These are phyloP conservation scores for Synanthedon formicaeformis DNA, from an alignment of 2,888 invertebrate species.

Conservation along the genomic window DNA sequence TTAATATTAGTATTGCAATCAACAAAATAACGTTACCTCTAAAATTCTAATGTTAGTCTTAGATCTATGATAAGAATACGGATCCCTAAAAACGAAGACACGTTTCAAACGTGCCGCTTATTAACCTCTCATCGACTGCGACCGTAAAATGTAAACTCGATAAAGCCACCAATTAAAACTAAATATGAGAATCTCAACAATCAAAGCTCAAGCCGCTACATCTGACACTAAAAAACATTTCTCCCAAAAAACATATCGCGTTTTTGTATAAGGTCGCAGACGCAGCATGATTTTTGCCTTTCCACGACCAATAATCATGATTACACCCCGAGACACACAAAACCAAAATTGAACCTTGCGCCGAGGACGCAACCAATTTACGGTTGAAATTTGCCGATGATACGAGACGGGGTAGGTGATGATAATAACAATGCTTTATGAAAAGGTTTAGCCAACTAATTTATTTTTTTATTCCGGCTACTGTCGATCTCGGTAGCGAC, in stretches of 20 bases:
- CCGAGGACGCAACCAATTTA: constrained; percentile 9
- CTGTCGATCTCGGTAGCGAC: constrained; percentile 69
- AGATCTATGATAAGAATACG: constrained; percentile 54
- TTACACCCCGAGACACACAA: constrained; percentile 3
- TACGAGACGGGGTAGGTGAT: constrained; percentile 55
- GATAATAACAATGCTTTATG: constrained; percentile 69
- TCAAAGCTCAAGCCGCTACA: constrained; percentile 68
- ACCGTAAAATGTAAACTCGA: constrained; percentile 72
- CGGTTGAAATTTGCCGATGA: constrained; percentile 18
- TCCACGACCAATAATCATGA: constrained; percentile 39
- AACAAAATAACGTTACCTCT: too few species aligned
- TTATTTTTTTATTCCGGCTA: constrained; percentile 66
- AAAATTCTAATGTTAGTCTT: constrained; percentile 4
- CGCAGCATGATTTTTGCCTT: constrained; percentile 67
- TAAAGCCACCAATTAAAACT: constrained; percentile 72
- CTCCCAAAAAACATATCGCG: constrained; percentile 55
- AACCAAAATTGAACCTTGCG: constrained; percentile 34
- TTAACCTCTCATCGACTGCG: constrained; percentile 69
- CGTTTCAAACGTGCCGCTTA: constrained; percentile 69
- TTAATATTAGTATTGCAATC: too few species aligned
- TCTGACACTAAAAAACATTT: constrained; percentile 64
- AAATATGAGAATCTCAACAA: constrained; percentile 69
- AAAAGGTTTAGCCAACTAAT: constrained; percentile 71
- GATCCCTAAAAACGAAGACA: constrained; percentile 62
- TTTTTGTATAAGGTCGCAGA: constrained; percentile 64